Evolutionary conservation across 2,797 vertebrate genomes (phyloP), one percentile per base, ranked within the genome.

Genomic region (Allobates femoralis): DNA sequence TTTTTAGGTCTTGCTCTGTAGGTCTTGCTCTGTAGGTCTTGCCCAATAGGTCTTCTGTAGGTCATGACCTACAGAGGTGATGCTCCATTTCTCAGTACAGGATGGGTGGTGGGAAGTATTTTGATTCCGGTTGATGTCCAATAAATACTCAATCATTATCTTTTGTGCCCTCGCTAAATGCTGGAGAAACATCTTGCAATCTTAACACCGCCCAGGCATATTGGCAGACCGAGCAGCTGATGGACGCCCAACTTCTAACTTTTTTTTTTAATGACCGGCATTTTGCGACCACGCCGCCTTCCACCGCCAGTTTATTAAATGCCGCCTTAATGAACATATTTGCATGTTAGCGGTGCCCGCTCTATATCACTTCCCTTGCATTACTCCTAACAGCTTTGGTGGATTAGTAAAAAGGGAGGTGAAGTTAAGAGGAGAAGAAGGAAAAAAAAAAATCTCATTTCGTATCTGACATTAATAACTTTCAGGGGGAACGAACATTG

Each of bases 381-480:
- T 94, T 90, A 77, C 90, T 94, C 93, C 91, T 92, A 94, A 90
- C 89, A 86, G 89, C 90, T 93, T 91, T 91, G 81, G 91, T 91
- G 91, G 93, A 93, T 95, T 94, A 93, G 92, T 90, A 93, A 94
- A 58, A 74, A 14, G 94, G 93, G n/a, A n/a, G n/a, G n/a, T n/a
- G n/a, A 95, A 94, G 94, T 95, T 93, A 95, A 95, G 95, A 94
- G 90, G 94, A 77, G 18, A 37, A 32, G 14, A 56, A 41, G 18
- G 67, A 66, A 51, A 80, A 80, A 66, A 82, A 73, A 94, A 95
- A 95, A 95, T 94, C 94, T 95, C 92, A 95, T 95, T 95, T 95
- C 93, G 93, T 93, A 94, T 95, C 93, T 95, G 95, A 95, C 94
- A 94, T 95, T 94, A 95, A 95, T 95, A 95, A 95, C 93, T 95